These are phyloP conservation scores for Holcopasites calliopsidis DNA, from an alignment of 1,140 invertebrate species.

Conservation along the genomic window DNA sequence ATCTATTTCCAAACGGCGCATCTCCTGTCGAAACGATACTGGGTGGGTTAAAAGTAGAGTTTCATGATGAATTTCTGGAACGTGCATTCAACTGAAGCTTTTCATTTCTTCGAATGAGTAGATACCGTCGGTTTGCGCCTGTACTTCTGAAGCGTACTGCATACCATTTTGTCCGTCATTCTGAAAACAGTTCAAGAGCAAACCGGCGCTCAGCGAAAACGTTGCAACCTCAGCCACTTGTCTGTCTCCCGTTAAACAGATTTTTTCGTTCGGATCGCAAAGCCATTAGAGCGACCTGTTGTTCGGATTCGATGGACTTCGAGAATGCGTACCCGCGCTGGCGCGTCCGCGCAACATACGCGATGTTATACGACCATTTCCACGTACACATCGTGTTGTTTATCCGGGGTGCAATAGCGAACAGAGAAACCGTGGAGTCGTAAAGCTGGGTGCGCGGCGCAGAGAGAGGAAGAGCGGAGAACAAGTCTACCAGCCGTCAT, in stretches of 20 bases:
- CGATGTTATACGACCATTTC: neutral
- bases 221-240: no score
- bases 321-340: neutral
- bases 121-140: no score
- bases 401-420: slow-evolving; percentile 12
- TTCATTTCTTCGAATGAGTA: no score
- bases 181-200: neutral
- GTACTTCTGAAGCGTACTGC: no score
- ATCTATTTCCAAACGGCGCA: neutral
- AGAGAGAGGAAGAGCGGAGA: neutral
- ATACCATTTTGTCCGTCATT: neutral
- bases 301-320: slow-evolving; percentile 3
- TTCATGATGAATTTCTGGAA: no score
- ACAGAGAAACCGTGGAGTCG: slow-evolving; percentile 51
- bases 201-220: neutral
- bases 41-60: no score
- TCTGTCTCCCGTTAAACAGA: no score
- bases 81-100: no score
- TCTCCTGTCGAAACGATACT: no score
- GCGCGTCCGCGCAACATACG: neutral
- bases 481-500: neutral
- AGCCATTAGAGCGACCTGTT: slow-evolving; percentile 4
- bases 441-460: slow-evolving; percentile 40
- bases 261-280: neutral
- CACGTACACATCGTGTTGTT: slow-evolving; percentile 28